Evolutionary conservation across 2,888 invertebrate genomes (phyloP).

Genomic region (Heterodera filipjevi): DNA sequence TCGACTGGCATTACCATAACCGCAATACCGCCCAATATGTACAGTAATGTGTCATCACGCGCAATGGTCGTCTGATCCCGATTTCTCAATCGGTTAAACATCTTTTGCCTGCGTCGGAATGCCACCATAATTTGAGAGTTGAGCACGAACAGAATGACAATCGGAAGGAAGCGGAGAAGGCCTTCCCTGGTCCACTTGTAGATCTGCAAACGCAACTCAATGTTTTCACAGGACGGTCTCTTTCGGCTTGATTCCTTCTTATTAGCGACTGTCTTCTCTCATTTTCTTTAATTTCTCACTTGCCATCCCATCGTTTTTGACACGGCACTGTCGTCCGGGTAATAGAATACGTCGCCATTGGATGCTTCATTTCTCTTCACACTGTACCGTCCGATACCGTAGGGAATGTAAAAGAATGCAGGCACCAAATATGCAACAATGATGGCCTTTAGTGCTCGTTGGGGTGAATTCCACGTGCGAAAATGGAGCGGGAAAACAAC

Average conservation of each 20-base stretch:
- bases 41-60: conserved; percentile 61
- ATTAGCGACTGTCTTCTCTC: conserved; percentile 4
- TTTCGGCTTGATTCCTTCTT: too few relatives aligned
- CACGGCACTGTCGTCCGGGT: conserved; percentile 49
- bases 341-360: conserved; percentile 41
- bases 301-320: conserved; percentile 60
- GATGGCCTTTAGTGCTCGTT: conserved; percentile 55
- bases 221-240: too few relatives aligned
- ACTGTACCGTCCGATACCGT: conserved; percentile 55
- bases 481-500: conserved; percentile 65
- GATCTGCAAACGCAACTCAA: conserved; percentile 49
- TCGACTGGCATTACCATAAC: conserved; percentile 25
- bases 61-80: conserved; percentile 45
- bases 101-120: conserved; percentile 61
- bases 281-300: conserved; percentile 39
- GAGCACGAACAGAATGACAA: conserved; percentile 59
- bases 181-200: conserved; percentile 65
- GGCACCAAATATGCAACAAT: conserved; percentile 58
- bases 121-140: conserved; percentile 64
- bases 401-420: conserved; percentile 62
- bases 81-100: conserved; percentile 63
- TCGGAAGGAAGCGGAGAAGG: conserved; percentile 61
- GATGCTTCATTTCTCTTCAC: conserved; percentile 37
- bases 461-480: conserved; percentile 64
- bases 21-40: conserved; percentile 63